Conservation (phyloP, 2,888 invertebrate genomes). For the Hypomecis atomaria region DNA sequence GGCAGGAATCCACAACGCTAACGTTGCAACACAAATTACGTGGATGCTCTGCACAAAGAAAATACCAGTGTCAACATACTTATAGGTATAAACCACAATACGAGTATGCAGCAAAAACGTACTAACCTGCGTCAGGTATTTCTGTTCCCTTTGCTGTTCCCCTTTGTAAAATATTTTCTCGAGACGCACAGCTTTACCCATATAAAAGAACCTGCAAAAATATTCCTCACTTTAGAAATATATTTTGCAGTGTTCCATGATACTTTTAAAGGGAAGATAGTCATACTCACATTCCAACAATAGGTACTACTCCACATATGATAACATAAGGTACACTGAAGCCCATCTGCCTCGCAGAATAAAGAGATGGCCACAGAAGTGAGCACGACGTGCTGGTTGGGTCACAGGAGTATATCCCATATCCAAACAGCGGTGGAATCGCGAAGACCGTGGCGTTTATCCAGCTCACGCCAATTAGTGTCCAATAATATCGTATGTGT, state of each 20-base stretch:
- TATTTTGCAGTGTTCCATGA: not conserved
- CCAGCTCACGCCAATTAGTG: slow-evolving; percentile 75
- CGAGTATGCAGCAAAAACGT: not conserved
- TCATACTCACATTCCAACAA: slow-evolving; percentile 78
- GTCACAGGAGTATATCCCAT: slow-evolving; percentile 81
- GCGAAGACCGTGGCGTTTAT: slow-evolving; percentile 70
- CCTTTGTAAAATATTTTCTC: slow-evolving; percentile 77
- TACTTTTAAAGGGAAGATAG: slow-evolving; percentile 41
- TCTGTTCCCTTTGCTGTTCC: slow-evolving; percentile 74
- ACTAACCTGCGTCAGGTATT: slow-evolving; percentile 72
- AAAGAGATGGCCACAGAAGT: slow-evolving; percentile 73
- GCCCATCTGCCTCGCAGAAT: slow-evolving; percentile 70
- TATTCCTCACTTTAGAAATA: slow-evolving; percentile 20
- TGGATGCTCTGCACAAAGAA: slow-evolving; percentile 66
- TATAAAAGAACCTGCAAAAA: slow-evolving; percentile 72
- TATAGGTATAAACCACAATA: not conserved
- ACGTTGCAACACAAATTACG: slow-evolving; percentile 66
- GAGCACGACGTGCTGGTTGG: slow-evolving; percentile 77
- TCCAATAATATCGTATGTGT: slow-evolving; percentile 73
- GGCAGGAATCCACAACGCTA: slow-evolving; percentile 81
- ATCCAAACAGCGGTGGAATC: slow-evolving; percentile 78
- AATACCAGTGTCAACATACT: not conserved
- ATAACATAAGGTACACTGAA: slow-evolving; percentile 74
- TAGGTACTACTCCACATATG: slow-evolving; percentile 73
- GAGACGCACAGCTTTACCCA: slow-evolving; percentile 75